Percentiles rank a stretch among this genome's conserved stretches.
These are phyloP conservation scores for Opisthograptis luteolata DNA, from an alignment of 2,888 invertebrate species.

Conservation along the genomic window DNA sequence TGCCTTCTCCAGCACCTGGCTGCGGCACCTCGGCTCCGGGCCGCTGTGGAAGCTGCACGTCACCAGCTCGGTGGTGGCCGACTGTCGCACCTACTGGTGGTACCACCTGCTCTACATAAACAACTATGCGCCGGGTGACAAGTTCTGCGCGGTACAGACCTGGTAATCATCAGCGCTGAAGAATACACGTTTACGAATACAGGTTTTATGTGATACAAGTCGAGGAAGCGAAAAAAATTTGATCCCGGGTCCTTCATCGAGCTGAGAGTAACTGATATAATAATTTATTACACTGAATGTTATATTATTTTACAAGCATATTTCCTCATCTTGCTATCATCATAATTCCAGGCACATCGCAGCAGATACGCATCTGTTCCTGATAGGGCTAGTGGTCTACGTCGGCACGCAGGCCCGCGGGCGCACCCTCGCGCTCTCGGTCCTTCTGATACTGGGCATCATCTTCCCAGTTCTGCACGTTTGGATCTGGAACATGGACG, in stretches of 20 bases:
- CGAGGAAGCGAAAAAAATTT: no score
- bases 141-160: slow-evolving; percentile 38
- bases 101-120: slow-evolving; percentile 51
- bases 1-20: slow-evolving; percentile 52
- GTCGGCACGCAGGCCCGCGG: slow-evolving; percentile 23
- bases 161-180: no score
- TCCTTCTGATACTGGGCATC: slow-evolving; percentile 22
- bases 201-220: no score
- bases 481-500: slow-evolving; percentile 42
- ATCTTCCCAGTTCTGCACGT: slow-evolving; percentile 36
- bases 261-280: no score
- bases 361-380: slow-evolving; percentile 53
- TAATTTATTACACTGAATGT: no score
- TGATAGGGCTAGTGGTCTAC: slow-evolving; percentile 42
- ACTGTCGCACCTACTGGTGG: slow-evolving; percentile 54
- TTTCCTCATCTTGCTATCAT: background rate
- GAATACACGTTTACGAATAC: no score
- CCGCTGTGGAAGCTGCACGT: slow-evolving; percentile 40
- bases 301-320: no score
- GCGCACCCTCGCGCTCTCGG: slow-evolving; percentile 2
- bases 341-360: slow-evolving; percentile 54
- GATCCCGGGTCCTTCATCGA: no score
- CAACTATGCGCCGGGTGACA: slow-evolving; percentile 47
- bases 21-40: slow-evolving; percentile 53
- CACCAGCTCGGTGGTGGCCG: slow-evolving; percentile 39